Evolutionary conservation across 2,888 invertebrate genomes (phyloP).

Genomic region (Eudiplozoon nipponicum): DNA sequence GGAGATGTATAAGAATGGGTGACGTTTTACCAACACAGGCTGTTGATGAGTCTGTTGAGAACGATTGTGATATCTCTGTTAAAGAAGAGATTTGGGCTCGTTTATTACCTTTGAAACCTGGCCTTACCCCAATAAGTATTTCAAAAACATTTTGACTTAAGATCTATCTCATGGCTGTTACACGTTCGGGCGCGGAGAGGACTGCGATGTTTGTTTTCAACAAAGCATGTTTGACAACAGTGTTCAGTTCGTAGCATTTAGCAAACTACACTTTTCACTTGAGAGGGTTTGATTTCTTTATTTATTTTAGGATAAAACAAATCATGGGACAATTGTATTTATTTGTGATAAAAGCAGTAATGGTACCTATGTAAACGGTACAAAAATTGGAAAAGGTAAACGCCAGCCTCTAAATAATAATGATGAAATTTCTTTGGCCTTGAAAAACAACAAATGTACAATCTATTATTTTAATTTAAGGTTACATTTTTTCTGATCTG

Average conservation of each 20-base stretch:
- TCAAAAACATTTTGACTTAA: too few species aligned
- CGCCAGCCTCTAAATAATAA: neutral
- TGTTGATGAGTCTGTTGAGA: neutral
- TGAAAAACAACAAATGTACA: neutral
- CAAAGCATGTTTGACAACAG: neutral
- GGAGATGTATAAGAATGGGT: too few species aligned
- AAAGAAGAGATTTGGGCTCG: neutral
- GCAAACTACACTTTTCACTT: conserved; percentile 7
- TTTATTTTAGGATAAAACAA: neutral
- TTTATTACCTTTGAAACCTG: neutral
- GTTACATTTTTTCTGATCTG: neutral
- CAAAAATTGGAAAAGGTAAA: conserved; percentile 6
- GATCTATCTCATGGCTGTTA: too few species aligned
- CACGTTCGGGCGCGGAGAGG: neutral
- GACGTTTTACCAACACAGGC: neutral
- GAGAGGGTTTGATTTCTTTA: neutral
- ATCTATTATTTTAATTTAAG: neutral
- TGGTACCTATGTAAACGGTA: conserved; percentile 7
- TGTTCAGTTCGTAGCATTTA: neutral
- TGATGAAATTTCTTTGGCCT: conserved; percentile 3
- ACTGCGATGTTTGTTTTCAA: neutral
- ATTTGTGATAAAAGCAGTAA: conserved; percentile 1
- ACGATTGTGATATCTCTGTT: neutral
- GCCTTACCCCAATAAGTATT: neutral
- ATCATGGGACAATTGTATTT: neutral